These are phyloP conservation scores for Hirundo rustica DNA, from an alignment of 2,797 vertebrate species.

Conservation along the genomic window DNA sequence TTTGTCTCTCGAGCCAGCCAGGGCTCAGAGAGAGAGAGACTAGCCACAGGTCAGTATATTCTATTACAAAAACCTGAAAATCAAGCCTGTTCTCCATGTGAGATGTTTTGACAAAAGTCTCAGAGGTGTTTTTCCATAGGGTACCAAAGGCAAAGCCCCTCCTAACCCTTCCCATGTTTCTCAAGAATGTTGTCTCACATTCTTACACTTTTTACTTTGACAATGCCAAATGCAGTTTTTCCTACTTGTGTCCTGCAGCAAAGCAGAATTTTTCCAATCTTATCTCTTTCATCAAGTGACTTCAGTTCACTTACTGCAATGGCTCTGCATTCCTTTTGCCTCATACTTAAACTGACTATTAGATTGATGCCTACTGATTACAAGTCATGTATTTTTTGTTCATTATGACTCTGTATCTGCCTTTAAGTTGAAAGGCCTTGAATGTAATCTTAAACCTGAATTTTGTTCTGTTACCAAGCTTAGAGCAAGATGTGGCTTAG, in stretches of 20 bases:
- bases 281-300: neutral
- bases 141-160: neutral
- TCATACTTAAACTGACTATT: neutral
- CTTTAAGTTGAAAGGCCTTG: neutral
- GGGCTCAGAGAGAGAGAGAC: no score
- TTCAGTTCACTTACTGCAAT: neutral
- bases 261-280: neutral
- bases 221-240: neutral
- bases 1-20: no score
- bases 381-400: neutral
- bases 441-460: neutral
- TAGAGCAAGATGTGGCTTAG: neutral
- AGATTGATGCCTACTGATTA: neutral
- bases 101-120: neutral
- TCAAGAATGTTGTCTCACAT: neutral
- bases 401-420: neutral
- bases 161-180: neutral
- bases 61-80: neutral
- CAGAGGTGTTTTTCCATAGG: neutral
- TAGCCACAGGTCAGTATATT: no score
- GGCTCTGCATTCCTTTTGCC: neutral
- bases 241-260: neutral
- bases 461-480: neutral
- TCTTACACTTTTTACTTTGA: neutral
- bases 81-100: neutral